Conservation (phyloP, 2,888 invertebrate species). For the Acleris emargana region DNA sequence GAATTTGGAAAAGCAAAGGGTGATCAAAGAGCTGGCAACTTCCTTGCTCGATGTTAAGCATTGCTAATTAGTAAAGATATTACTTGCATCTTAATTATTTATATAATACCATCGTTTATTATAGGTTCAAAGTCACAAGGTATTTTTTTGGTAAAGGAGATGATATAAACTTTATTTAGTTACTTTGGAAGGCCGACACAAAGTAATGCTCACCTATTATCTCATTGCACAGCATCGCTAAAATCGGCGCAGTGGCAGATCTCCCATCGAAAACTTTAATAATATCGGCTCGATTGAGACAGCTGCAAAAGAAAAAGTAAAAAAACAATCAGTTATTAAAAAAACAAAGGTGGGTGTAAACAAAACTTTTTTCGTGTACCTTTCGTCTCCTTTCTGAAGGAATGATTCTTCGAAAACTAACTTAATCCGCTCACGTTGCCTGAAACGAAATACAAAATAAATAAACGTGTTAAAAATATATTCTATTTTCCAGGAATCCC, state of each 20-base stretch:
- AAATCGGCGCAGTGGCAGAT: slow-evolving; percentile 87
- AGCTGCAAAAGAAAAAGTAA: slow-evolving; percentile 89
- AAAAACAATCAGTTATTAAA: slow-evolving; percentile 33
- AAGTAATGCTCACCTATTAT: slow-evolving; percentile 71
- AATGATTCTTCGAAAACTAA: slow-evolving; percentile 92
- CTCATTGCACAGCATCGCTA: slow-evolving; percentile 92
- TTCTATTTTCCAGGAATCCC: slow-evolving; percentile 1
- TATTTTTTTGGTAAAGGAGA: no score
- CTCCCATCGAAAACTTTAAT: slow-evolving; percentile 93
- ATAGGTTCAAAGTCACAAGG: no score
- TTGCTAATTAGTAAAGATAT: no score
- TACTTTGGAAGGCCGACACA: no score
- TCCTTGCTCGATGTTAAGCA: no score
- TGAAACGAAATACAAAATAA: slow-evolving; percentile 69
- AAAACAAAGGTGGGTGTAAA: slow-evolving; percentile 35
- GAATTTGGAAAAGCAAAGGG: slow-evolving; percentile 27
- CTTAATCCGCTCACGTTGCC: slow-evolving; percentile 89
- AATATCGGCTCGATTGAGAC: slow-evolving; percentile 91
- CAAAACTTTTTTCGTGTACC: slow-evolving; percentile 74
- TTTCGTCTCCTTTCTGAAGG: slow-evolving; percentile 90
- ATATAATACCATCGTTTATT: no score
- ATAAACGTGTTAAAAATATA: slow-evolving; percentile 11
- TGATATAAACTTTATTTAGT: no score
- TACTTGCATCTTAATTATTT: no score
- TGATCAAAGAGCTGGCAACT: no score